Percentiles rank a stretch among this genome's conserved stretches.
Evolutionary conservation across 1,140 invertebrate genomes (phyloP).

Genomic region (Procambarus virginalis): DNA sequence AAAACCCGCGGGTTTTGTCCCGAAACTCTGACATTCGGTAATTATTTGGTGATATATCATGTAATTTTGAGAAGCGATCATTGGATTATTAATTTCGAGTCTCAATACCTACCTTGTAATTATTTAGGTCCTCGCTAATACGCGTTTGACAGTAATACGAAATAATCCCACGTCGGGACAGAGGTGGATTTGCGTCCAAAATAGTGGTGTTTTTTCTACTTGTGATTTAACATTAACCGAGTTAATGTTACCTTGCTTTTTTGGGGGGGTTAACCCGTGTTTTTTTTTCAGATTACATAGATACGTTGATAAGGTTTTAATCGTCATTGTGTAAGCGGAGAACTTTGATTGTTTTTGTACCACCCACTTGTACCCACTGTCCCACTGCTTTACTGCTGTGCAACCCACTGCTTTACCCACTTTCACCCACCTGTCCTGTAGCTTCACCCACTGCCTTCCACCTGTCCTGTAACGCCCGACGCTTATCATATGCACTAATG

Average conservation of each 20-base stretch:
- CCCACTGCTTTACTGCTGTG: no score
- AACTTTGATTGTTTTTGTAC: no score
- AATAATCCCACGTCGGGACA: neutral
- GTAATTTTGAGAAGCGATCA: neutral
- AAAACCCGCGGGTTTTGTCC: neutral
- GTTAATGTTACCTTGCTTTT: neutral
- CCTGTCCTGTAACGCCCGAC: neutral
- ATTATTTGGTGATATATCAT: neutral
- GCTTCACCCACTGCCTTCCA: no score
- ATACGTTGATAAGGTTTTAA: no score
- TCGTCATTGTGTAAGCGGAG: no score
- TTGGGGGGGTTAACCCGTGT: no score
- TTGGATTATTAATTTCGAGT: neutral
- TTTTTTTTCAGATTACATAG: no score
- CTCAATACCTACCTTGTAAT: neutral
- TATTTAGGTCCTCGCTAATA: neutral
- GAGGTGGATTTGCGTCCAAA: neutral
- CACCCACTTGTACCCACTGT: no score
- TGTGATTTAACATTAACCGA: neutral
- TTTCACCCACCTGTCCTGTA: no score
- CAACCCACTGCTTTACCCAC: no score
- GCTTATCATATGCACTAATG: neutral
- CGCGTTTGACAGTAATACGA: neutral
- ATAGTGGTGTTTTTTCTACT: neutral
- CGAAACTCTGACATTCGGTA: neutral